Evolutionary conservation across 2,113 vertebrate genomes (phyloP).

Genomic region (Pardalotus punctatus): DNA sequence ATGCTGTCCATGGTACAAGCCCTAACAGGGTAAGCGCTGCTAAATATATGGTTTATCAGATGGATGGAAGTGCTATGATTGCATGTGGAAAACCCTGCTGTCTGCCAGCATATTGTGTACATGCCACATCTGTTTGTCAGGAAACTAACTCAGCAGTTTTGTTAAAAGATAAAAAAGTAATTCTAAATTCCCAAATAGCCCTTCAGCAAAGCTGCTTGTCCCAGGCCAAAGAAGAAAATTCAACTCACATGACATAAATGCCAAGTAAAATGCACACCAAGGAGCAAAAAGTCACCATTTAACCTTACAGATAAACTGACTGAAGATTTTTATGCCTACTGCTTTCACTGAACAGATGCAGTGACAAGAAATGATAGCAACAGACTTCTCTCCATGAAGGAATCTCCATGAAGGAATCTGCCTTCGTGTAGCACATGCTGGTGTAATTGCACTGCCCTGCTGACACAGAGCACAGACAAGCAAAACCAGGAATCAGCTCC

Average conservation of each 20-base stretch:
- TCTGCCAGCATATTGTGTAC: not conserved
- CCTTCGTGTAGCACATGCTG: fast-evolving
- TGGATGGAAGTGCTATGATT: not conserved
- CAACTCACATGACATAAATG: not conserved
- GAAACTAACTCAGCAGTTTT: not conserved
- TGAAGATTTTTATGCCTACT: not conserved
- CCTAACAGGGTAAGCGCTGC: not conserved
- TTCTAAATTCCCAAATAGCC: not conserved
- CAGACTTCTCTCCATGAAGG: not conserved
- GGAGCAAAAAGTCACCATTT: not conserved
- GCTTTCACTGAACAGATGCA: not conserved
- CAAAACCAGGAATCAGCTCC: not conserved
- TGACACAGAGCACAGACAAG: not conserved
- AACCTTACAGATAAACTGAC: not conserved
- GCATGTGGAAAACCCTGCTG: not conserved
- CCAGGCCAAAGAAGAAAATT: not conserved
- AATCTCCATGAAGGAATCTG: not conserved
- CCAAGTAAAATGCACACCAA: not conserved
- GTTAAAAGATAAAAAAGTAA: not conserved
- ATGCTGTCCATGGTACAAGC: not conserved
- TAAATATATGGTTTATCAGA: not conserved
- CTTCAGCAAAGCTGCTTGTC: not conserved
- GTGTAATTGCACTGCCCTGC: too few species aligned
- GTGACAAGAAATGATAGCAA: not conserved
- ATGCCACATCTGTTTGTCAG: not conserved